phyloP scores from a whole-genome alignment of 2,113 vertebrate species.

The Larimichthys polyactis region DNA sequence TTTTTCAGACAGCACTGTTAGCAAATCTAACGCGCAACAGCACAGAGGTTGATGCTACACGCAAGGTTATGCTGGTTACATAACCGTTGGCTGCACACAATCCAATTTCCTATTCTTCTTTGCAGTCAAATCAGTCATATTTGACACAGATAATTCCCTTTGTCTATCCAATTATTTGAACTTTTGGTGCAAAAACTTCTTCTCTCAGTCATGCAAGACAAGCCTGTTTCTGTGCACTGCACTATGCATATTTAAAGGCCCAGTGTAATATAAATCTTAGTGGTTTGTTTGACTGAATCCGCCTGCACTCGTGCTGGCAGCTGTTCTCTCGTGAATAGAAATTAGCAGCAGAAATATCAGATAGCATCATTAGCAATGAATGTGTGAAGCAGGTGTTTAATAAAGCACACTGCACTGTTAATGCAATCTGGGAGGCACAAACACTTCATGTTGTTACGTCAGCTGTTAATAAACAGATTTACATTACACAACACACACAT shows the following conservation, averaged over 20 bases:
- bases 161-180: neutral
- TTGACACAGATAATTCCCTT: neutral
- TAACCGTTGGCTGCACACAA: no score
- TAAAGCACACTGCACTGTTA: neutral
- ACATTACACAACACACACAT: no score
- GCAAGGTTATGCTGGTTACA: no score
- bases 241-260: neutral
- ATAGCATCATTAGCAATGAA: neutral
- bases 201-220: neutral
- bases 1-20: neutral
- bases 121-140: neutral
- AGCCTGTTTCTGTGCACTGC: no score
- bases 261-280: neutral
- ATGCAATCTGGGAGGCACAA: neutral
- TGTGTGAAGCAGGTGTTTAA: neutral
- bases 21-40: neutral
- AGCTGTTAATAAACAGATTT: no score
- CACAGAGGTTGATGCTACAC: no score
- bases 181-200: neutral
- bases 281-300: neutral
- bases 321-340: neutral
- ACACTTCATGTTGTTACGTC: neutral
- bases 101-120: neutral
- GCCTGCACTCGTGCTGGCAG: slow-evolving; percentile 3
- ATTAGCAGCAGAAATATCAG: neutral